phyloP scores from a whole-genome alignment of 2,888 invertebrate species.

The Azorinus chamasolen region DNA sequence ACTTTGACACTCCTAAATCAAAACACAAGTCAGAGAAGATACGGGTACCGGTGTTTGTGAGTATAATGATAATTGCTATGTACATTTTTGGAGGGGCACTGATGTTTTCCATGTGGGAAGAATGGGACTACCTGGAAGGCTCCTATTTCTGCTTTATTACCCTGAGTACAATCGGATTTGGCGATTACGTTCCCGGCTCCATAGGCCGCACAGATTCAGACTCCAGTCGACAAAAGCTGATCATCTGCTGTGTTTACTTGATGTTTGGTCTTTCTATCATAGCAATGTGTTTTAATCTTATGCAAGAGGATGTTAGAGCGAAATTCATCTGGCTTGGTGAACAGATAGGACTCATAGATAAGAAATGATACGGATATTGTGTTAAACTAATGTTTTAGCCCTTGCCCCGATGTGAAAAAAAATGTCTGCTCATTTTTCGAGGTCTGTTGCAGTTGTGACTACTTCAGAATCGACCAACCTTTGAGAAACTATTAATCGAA shows the following conservation, averaged over 20 bases:
- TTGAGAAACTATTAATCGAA: no score
- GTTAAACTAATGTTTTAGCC: no score
- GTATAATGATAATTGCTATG: conserved; percentile 95
- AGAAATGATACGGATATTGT: conserved; percentile 7
- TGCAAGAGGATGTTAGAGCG: conserved; percentile 86
- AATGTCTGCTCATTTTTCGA: no score
- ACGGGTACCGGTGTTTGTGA: conserved; percentile 94
- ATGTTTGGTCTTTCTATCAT: conserved; percentile 86
- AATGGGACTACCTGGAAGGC: conserved; percentile 96
- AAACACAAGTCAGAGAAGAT: conserved; percentile 70
- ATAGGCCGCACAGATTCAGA: conserved; percentile 72
- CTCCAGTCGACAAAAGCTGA: conserved; percentile 80
- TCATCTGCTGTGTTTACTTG: conserved; percentile 85
- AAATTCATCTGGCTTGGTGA: conserved; percentile 85
- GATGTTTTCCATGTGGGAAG: conserved; percentile 96
- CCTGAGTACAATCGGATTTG: conserved; percentile 87
- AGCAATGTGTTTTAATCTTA: conserved; percentile 87
- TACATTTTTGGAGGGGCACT: conserved; percentile 97
- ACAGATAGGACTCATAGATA: conserved; percentile 84
- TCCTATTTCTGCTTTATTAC: conserved; percentile 87
- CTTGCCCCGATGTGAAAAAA: no score
- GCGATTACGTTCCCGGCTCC: conserved; percentile 86
- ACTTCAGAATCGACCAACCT: no score
- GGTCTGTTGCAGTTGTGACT: no score
- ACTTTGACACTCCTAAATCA: conserved; percentile 35